Evolutionary conservation across 1,140 invertebrate species (phyloP).

Genomic region (Polyergus mexicanus): DNA sequence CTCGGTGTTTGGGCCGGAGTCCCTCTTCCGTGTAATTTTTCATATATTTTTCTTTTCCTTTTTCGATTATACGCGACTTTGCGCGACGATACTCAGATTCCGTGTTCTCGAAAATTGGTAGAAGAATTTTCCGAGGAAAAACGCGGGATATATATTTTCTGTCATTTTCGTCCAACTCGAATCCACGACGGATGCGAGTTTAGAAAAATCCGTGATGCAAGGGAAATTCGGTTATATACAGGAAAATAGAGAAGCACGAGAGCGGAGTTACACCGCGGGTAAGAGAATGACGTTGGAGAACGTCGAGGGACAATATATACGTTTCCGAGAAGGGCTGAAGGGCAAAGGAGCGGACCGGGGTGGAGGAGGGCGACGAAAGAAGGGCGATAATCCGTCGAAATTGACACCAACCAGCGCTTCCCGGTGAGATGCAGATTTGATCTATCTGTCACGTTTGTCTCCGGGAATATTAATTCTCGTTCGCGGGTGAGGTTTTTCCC

Average conservation of each 20-base stretch:
- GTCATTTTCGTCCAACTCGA: not conserved
- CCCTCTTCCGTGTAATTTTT: conserved; percentile 17
- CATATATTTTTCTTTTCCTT: not conserved
- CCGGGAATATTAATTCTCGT: conserved; percentile 84
- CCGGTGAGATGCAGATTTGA: conserved; percentile 85
- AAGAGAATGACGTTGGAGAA: not conserved
- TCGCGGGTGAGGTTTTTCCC: conserved; percentile 69
- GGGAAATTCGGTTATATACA: not conserved
- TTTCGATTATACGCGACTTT: not conserved
- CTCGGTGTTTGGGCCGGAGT: not conserved
- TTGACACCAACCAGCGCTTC: conserved; percentile 81
- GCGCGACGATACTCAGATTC: not conserved
- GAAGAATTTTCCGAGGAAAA: not conserved
- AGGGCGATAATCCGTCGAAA: conserved; percentile 83
- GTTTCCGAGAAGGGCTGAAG: not conserved
- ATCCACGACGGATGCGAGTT: not conserved
- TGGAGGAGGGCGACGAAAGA: conserved; percentile 11
- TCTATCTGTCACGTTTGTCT: conserved; percentile 85
- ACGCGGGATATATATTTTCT: not conserved
- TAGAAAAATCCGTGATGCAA: not conserved
- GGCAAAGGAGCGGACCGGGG: not conserved
- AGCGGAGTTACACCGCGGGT: not conserved
- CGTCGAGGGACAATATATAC: not conserved
- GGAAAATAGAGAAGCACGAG: conserved; percentile 8
- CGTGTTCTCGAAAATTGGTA: not conserved